These are phyloP conservation scores for Temnothorax curvispinosus DNA, from an alignment of 1,140 invertebrate genomes.

Conservation along the genomic window DNA sequence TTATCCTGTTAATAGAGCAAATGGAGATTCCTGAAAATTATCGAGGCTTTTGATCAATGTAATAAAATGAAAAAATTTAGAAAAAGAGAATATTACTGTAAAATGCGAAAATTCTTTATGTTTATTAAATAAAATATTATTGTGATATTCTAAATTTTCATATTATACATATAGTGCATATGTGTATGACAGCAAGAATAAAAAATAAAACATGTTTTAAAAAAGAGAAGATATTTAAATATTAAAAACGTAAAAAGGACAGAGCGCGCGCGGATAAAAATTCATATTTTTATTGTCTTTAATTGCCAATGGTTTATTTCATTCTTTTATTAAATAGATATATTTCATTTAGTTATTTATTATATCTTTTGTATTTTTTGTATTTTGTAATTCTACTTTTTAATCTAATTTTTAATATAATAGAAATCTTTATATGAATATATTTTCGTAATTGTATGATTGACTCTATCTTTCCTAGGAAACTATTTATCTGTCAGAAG, in stretches of 20 bases:
- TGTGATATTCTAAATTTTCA: neutral
- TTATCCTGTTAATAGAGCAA: slow-evolving; percentile 78
- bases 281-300: no score
- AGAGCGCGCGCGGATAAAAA: no score
- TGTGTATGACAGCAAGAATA: no score
- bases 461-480: neutral
- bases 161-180: neutral
- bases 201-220: neutral
- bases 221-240: no score
- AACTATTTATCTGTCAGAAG: neutral
- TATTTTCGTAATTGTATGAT: no score
- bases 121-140: neutral
- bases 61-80: no score
- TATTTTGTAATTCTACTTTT: neutral
- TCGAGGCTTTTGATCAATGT: neutral
- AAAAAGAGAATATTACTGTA: neutral
- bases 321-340: no score
- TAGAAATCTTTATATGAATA: no score
- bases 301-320: no score
- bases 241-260: no score
- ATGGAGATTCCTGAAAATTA: slow-evolving; percentile 74
- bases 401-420: neutral
- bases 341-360: neutral
- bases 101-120: neutral
- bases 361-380: neutral